These are phyloP conservation scores for Nemoura dubitans DNA, from an alignment of 2,888 invertebrate genomes.

Conservation along the genomic window DNA sequence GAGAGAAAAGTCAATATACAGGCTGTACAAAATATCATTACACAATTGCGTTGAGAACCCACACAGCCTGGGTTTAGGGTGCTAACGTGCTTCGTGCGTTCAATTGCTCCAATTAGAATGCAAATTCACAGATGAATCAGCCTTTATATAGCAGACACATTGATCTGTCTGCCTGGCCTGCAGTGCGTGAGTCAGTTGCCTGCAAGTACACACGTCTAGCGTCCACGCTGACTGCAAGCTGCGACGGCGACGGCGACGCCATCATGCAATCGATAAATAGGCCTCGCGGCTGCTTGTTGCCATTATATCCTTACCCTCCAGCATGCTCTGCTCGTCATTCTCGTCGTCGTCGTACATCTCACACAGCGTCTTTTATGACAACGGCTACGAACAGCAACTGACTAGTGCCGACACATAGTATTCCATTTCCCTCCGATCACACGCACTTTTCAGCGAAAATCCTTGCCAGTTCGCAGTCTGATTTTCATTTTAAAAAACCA, in stretches of 20 bases:
- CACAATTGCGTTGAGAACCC: not conserved
- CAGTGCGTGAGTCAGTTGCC: not conserved
- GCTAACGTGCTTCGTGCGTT: not conserved
- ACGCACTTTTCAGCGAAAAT: not conserved
- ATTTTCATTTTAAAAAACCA: constrained; percentile 10
- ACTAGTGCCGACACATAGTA: not conserved
- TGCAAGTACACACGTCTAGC: not conserved
- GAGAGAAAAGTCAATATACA: not conserved
- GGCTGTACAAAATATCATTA: not conserved
- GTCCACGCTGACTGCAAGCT: constrained; percentile 10
- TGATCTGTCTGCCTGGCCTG: not conserved
- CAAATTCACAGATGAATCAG: constrained; percentile 2
- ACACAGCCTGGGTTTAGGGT: not conserved
- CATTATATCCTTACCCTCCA: constrained; percentile 58
- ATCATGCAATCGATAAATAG: not conserved
- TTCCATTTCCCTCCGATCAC: not conserved
- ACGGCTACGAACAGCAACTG: not conserved
- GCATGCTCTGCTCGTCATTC: constrained; percentile 60
- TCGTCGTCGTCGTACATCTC: constrained; percentile 58
- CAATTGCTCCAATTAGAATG: constrained; percentile 15
- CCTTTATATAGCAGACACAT: not conserved
- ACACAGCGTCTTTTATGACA: not conserved
- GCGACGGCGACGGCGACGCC: not conserved
- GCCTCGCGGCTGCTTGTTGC: not conserved
- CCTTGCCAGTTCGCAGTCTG: not conserved